Conservation (phyloP, 2,888 invertebrate species). For the Idaea dimidiata region DNA sequence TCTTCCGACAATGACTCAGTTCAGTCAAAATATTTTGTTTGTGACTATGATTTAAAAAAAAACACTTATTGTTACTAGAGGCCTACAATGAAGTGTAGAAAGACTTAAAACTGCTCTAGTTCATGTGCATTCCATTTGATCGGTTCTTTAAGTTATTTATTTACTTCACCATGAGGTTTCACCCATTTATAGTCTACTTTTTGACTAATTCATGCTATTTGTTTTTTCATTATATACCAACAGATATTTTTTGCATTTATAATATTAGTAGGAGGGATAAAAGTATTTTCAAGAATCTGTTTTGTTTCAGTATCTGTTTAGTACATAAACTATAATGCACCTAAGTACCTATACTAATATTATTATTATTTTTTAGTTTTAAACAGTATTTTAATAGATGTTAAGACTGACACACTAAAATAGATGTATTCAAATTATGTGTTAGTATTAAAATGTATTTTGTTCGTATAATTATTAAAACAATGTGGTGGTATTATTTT, state of each 20-base stretch:
- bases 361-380: constrained; percentile 52
- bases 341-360: constrained; percentile 20
- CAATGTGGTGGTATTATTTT: constrained; percentile 65
- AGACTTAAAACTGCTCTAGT: constrained; percentile 26
- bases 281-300: constrained; percentile 41
- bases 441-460: constrained; percentile 68
- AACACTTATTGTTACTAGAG: neutral
- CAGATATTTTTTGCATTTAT: neutral
- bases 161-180: neutral
- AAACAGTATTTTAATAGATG: constrained; percentile 74
- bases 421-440: constrained; percentile 63
- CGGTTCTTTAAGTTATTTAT: neutral
- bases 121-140: constrained; percentile 59
- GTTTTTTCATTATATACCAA: neutral
- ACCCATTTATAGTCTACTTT: neutral
- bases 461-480: constrained; percentile 42
- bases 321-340: constrained; percentile 27
- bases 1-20: neutral
- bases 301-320: constrained; percentile 53
- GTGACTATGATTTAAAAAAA: too few relatives aligned
- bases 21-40: neutral
- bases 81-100: constrained; percentile 17
- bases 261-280: neutral
- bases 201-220: too few relatives aligned
- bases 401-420: constrained; percentile 74